Evolutionary conservation across 2,797 vertebrate genomes (phyloP), one percentile per base, ranked within the genome.

Genomic region (Eospalax fontanierii): DNA sequence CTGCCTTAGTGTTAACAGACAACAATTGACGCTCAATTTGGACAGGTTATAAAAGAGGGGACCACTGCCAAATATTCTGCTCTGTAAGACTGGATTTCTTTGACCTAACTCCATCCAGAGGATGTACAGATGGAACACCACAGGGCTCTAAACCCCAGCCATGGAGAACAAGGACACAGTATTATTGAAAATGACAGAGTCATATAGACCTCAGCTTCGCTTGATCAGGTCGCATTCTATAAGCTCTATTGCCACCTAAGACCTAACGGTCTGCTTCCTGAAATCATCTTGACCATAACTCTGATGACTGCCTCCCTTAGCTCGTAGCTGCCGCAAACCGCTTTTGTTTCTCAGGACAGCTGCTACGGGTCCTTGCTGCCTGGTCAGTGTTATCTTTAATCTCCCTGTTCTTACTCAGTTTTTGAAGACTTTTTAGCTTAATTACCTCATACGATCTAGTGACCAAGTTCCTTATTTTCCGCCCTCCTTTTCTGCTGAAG

Each of bases 211-310:
- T 85, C 46, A 87, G 83, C 61, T 81, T 80, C 66, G 40, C 83
- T 76, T 87, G 83, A 84, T 93, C 89, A 75, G 43, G 63, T 12
- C 16, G 89, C 50, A n/a, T 86, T 75, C 59, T 83, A 26, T 79
- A 79, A 80, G 3, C 8, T 50, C 26, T 30, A 19, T 26, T 81
- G 33, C 57, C 73, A 90, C 38, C 38, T 16, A 21, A 19, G 26
- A 73, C 35, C 19, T 46, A 82, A 78, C 78, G 79, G 9, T n/a
- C 65, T 71, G 33, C 12, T 14, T 89, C 21, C 26, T 78, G 33
- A 92, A 86, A 75, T 86, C 26, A 59, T 68, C 11, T 57, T 81
- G 19, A 80, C 19, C 33, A 84, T 84, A 38, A 75, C 33, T 74
- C 43, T 81, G 68, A 84, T 30, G 54, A 35, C 10, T 11, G 26